Base-by-base conservation (phyloP, 2,888 invertebrate species). In the Callosobruchus maculatus region DNA sequence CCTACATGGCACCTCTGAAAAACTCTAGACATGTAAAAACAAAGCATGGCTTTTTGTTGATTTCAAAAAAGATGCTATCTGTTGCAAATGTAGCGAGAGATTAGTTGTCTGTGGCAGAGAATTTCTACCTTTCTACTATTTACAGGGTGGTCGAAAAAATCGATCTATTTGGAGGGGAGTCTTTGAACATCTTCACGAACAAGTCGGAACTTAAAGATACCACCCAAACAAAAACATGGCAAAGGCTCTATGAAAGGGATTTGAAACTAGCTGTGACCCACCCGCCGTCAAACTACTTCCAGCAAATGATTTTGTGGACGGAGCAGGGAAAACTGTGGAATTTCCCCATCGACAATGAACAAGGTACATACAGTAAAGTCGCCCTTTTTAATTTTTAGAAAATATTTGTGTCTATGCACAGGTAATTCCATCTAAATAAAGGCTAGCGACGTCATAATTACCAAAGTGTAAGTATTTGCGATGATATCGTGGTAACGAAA, bases 331-430 rank as follows among this genome's bases (percentile, higher is more conserved):
- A 97, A 88, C 86, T 98, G 20, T 99, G 99, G 99, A 92, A 93
- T 79, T 99, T 98, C 85, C 99, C 99, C 0, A 97, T 99, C 77
- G 91, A 99, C 86, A 99, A 99, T 89, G 99, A 99, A 88, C 95
- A 96, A 90, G 98, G 96, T 94, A 86, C 21, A 2, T 9, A 67
- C 4, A 9, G 9, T 20, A 67, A 67, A 5, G 9, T n/a, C n/a
- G 21, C 21, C 2, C 2, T 67, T 4, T n/a, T 21, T 9, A 67
- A 67, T 4, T 70, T 70, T 70, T n/a, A 18, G 21, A 70, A n/a
- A n/a, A n/a, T n/a, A n/a, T n/a, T n/a, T n/a, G n/a, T n/a, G n/a
- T n/a, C n/a, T n/a, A n/a, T n/a, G n/a, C n/a, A n/a, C n/a, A n/a
- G n/a, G n/a, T n/a, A n/a, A n/a, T n/a, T n/a, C n/a, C n/a, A n/a